Conservation (phyloP, 2,113 vertebrate genomes). For the Leptobrachium leishanense region DNA sequence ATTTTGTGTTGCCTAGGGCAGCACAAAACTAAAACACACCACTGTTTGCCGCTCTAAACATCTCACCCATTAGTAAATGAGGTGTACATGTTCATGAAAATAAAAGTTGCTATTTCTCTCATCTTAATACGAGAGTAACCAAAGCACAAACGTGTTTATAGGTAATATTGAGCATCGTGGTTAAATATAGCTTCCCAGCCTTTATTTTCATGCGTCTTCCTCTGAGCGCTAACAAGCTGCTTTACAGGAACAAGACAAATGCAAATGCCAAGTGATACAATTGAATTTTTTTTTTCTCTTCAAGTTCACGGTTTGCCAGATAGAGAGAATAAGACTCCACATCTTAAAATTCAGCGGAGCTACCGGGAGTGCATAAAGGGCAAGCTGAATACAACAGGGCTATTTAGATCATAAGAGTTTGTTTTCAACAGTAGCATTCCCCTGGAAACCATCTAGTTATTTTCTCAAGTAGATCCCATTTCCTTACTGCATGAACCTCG, state of each 20-base stretch:
- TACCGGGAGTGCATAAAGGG: constrained; percentile 27
- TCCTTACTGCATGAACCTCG: constrained; percentile 33
- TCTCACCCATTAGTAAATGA: no score
- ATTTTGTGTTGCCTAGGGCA: no score
- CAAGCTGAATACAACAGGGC: constrained; percentile 25
- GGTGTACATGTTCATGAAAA: no score
- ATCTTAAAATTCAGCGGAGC: constrained; percentile 45
- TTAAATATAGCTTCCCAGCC: no score
- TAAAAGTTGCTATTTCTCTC: no score
- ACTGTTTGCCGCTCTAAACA: no score
- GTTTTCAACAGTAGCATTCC: constrained; percentile 44
- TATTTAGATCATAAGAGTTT: constrained; percentile 45
- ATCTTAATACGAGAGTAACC: no score
- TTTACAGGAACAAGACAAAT: constrained; percentile 26
- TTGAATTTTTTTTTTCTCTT: constrained; percentile 8
- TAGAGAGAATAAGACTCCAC: constrained; percentile 45
- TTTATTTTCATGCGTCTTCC: no score
- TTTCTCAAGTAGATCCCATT: constrained; percentile 49
- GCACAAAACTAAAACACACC: no score
- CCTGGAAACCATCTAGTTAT: constrained; percentile 44
- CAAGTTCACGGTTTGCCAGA: constrained; percentile 33
- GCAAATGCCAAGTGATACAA: constrained; percentile 35
- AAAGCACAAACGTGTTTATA: no score
- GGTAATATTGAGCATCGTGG: no score
- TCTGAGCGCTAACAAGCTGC: not conserved